phyloP scores from a whole-genome alignment of 2,888 invertebrate genomes.

The Tenthredo notha region DNA sequence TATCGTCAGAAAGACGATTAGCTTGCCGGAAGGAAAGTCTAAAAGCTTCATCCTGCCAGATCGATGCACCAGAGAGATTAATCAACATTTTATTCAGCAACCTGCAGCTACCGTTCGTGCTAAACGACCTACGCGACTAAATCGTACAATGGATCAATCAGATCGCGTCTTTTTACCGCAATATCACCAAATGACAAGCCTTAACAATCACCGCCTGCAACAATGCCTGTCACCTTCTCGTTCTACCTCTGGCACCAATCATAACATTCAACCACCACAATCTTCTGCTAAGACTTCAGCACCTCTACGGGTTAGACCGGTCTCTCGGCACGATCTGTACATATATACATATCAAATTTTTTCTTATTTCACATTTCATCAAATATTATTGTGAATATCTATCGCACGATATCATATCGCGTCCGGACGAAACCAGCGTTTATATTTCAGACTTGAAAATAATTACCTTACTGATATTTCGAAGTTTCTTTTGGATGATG shows the following conservation, averaged over 20 bases:
- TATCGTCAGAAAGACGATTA: slow-evolving; percentile 47
- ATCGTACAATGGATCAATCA: slow-evolving; percentile 11
- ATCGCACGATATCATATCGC: slow-evolving; percentile 36
- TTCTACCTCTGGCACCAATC: slow-evolving; percentile 75
- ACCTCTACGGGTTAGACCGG: slow-evolving; percentile 72
- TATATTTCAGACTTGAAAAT: not conserved
- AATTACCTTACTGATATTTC: not conserved
- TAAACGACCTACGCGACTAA: slow-evolving; percentile 58
- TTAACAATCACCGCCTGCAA: slow-evolving; percentile 46
- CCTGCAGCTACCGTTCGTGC: slow-evolving; percentile 49
- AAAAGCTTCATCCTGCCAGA: slow-evolving; percentile 73
- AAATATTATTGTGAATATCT: not conserved
- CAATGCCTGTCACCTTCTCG: slow-evolving; percentile 58
- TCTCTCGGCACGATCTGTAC: slow-evolving; percentile 66
- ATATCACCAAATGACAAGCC: slow-evolving; percentile 37
- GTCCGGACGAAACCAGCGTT: slow-evolving; percentile 42
- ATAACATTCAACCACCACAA: slow-evolving; percentile 68
- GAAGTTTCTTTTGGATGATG: not conserved
- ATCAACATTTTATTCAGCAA: slow-evolving; percentile 27
- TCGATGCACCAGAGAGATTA: slow-evolving; percentile 58
- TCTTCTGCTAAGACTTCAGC: slow-evolving; percentile 57
- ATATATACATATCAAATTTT: slow-evolving; percentile 44
- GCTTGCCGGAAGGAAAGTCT: slow-evolving; percentile 71
- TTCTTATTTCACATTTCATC: slow-evolving; percentile 22
- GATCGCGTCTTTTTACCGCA: slow-evolving; percentile 42